Evolutionary conservation across 2,888 invertebrate genomes (phyloP).

Genomic region (Esperia sulphurella): DNA sequence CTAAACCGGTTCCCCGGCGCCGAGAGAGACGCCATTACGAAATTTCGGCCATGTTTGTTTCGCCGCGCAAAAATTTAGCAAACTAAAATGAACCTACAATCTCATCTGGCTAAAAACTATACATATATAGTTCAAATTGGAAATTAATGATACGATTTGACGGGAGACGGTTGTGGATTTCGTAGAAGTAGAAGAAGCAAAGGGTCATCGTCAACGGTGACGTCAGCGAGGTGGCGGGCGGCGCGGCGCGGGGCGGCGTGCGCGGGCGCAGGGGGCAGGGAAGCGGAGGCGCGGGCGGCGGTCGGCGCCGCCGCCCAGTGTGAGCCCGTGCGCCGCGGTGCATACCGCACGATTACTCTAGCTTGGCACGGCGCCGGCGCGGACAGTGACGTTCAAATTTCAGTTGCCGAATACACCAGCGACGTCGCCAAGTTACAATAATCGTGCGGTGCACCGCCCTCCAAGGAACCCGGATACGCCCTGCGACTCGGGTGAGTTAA

Average conservation of each 20-base stretch:
- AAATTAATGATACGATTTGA: conserved; percentile 39
- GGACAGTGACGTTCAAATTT: conserved; percentile 6
- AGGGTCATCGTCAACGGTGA: conserved; percentile 46
- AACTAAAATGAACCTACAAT: neutral
- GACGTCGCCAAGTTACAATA: conserved; percentile 1
- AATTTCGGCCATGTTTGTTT: conserved; percentile 72
- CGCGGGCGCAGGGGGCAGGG: conserved; percentile 23
- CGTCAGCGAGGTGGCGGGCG: conserved; percentile 50
- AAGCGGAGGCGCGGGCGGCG: conserved; percentile 45
- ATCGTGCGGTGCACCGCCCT: neutral
- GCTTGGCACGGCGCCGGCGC: neutral
- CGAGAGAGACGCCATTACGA: conserved; percentile 60
- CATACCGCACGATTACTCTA: conserved; percentile 54
- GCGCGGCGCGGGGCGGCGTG: conserved; percentile 33
- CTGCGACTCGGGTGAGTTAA: conserved; percentile 2
- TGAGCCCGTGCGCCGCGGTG: conserved; percentile 51
- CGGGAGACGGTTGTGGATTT: conserved; percentile 17
- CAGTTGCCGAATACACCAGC: conserved; percentile 3
- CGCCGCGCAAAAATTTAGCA: conserved; percentile 54
- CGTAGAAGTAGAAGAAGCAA: conserved; percentile 23
- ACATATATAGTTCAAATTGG: conserved; percentile 33
- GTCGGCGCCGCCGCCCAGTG: conserved; percentile 53
- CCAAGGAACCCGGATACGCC: conserved; percentile 1
- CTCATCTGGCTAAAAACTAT: neutral
- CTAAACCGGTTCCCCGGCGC: conserved; percentile 54